Evolutionary conservation across 2,888 invertebrate genomes (phyloP).

Genomic region (Cephus spinipes): DNA sequence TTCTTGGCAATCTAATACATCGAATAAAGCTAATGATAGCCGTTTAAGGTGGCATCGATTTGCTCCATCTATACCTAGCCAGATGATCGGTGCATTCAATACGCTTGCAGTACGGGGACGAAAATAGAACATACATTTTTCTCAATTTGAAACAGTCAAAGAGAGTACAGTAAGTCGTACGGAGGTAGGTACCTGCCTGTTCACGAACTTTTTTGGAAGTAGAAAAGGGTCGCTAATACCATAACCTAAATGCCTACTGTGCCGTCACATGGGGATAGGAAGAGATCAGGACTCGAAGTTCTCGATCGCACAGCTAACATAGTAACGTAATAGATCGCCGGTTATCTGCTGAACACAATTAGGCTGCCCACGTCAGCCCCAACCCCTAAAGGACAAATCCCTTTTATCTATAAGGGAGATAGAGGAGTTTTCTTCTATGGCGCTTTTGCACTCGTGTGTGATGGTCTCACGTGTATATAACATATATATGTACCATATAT

Average conservation of each 20-base stretch:
- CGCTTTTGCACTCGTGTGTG: slow-evolving; percentile 18
- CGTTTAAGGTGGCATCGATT: background rate
- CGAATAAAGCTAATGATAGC: background rate
- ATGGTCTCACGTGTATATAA: slow-evolving; percentile 23
- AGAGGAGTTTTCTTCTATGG: slow-evolving; percentile 50
- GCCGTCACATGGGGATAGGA: background rate
- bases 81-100: background rate
- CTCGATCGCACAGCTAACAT: background rate
- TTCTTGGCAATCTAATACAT: background rate
- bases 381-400: slow-evolving; percentile 58
- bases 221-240: background rate
- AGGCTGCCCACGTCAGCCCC: slow-evolving; percentile 48
- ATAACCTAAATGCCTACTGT: background rate
- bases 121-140: background rate
- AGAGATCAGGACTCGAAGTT: background rate
- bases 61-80: background rate
- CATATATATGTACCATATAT: slow-evolving; percentile 6
- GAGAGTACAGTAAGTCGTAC: background rate
- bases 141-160: background rate
- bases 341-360: slow-evolving; percentile 63
- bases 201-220: background rate
- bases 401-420: slow-evolving; percentile 56
- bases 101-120: background rate
- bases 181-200: background rate
- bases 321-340: slow-evolving; percentile 44